These are phyloP conservation scores for Pedicia rivosa DNA, from an alignment of 2,888 invertebrate genomes.

Conservation along the genomic window DNA sequence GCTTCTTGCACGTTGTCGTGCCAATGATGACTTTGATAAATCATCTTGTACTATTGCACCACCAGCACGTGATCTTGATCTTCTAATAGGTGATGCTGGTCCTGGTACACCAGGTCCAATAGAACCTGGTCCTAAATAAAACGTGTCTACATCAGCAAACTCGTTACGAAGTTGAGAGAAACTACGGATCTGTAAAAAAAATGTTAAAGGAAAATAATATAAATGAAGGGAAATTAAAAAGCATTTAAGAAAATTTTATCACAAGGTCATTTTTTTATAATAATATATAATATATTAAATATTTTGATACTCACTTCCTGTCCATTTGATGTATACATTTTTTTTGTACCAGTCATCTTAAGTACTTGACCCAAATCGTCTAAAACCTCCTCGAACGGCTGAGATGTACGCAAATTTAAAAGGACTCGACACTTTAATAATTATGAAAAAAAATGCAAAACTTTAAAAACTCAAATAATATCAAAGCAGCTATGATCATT, in stretches of 20 bases:
- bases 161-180: conserved; percentile 88
- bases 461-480: too few relatives aligned
- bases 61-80: conserved; percentile 46
- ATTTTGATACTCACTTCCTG: conserved; percentile 60
- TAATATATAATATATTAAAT: background rate
- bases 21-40: conserved; percentile 28
- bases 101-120: conserved; percentile 25
- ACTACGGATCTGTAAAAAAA: conserved; percentile 55
- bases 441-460: too few relatives aligned
- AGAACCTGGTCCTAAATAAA: conserved; percentile 54
- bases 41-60: conserved; percentile 33
- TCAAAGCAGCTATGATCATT: too few relatives aligned
- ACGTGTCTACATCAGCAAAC: conserved; percentile 80
- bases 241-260: background rate
- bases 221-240: background rate
- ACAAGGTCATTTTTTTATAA: background rate
- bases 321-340: conserved; percentile 82
- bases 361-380: conserved; percentile 86
- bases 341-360: conserved; percentile 78
- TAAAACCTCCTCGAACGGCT: conserved; percentile 87
- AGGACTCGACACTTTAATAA: conserved; percentile 71
- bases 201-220: background rate
- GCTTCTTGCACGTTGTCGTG: conserved; percentile 54
- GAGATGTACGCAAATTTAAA: conserved; percentile 78
- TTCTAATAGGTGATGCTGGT: conserved; percentile 42